phyloP scores from a whole-genome alignment of 2,888 invertebrate species.

The Orthosia cruda region DNA sequence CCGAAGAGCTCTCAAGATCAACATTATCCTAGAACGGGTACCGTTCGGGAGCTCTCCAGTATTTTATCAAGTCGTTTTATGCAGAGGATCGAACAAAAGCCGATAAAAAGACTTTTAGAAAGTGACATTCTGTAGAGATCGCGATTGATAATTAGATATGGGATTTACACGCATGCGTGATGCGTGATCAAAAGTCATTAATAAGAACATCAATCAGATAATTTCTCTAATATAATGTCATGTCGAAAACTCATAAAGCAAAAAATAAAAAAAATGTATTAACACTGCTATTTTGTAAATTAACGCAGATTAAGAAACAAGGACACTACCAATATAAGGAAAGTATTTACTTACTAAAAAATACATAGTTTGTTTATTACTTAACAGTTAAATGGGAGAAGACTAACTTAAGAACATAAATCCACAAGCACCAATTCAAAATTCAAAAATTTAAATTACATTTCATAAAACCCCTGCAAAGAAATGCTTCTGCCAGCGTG shows the following conservation, averaged over 20 bases:
- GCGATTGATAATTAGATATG: background rate
- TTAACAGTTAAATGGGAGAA: too few relatives aligned
- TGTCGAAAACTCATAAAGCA: too few relatives aligned
- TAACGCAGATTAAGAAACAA: too few relatives aligned
- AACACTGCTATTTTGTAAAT: too few relatives aligned
- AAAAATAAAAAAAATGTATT: too few relatives aligned
- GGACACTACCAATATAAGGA: too few relatives aligned
- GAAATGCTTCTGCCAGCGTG: background rate
- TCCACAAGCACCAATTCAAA: too few relatives aligned
- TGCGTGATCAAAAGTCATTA: too few relatives aligned
- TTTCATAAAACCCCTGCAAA: background rate
- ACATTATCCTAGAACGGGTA: conserved; percentile 36
- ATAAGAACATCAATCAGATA: too few relatives aligned
- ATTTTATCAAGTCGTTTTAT: conserved; percentile 38
- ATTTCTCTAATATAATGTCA: background rate
- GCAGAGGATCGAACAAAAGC: background rate
- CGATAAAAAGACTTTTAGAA: background rate
- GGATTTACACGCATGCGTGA: background rate
- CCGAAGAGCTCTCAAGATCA: conserved; percentile 49
- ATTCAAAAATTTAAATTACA: background rate
- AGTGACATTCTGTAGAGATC: background rate
- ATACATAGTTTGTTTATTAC: too few relatives aligned
- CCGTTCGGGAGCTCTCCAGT: conserved; percentile 42
- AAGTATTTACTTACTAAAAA: too few relatives aligned
- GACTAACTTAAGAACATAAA: too few relatives aligned